Evolutionary conservation across 1,140 invertebrate genomes (phyloP), one percentile per base, ranked within the genome.

Genomic region (Drosophila lini): DNA sequence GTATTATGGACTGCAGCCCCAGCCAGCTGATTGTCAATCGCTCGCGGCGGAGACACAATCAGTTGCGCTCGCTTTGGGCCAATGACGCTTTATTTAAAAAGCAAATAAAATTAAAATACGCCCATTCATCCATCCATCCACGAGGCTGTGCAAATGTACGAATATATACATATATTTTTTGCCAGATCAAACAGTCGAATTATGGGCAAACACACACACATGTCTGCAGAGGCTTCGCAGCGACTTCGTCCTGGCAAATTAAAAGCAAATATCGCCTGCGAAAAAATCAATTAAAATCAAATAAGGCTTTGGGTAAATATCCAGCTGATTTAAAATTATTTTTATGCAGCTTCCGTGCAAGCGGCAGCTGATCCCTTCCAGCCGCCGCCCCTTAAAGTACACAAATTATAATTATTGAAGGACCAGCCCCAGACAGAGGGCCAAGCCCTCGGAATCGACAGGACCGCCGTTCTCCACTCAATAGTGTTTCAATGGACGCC

Each of bases 201-300:
- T 81, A 81, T 81, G 79, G 68, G 68, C 79, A 78, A 81, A 81
- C 77, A 81, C 65, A 60, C 65, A 28, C 25, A 28, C 65, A 60
- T 62, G 28, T 58, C 38, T 65, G 31, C 41, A 40, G 44, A 41
- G 32, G 65, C 61, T n/a, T 38, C 52, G 70, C 74, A 65, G 69
- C 63, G 69, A 60, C 75, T 78, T 74, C 79, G 77, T 58, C 38
- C 41, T 56, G 80, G 71, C 58, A 86, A 86, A 86, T 86, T 88
- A 86, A 86, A 86, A 86, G 73, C 83, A 86, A 86, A 86, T 86
- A 86, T 67, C 74, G 74, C 53, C 44, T 61, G 53, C 64, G 41
- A 81, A 82, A 83, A 86, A 86, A 86, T 86, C 83, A 86, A 86
- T 86, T 88, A 86, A 86, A 86, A 86, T 88, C 84, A 86, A 86